phyloP scores from a whole-genome alignment of 2,888 invertebrate species.

The Scelioninae gen. 1 region DNA sequence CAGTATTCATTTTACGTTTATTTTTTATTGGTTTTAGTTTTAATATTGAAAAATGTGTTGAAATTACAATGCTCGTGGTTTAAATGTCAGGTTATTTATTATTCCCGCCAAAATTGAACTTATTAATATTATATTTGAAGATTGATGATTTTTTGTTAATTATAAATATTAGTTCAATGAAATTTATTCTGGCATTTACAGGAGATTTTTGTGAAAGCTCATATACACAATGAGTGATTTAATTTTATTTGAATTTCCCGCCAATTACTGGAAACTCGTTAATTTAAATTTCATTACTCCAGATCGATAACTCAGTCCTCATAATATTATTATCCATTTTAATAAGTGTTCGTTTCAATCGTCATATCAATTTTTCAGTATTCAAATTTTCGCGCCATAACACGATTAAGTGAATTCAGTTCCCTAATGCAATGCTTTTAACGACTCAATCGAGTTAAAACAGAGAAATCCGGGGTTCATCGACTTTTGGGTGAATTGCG shows the following conservation, averaged over 20 bases:
- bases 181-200: too few species aligned
- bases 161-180: too few species aligned
- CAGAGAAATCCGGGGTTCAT: slow-evolving; percentile 50
- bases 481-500: slow-evolving; percentile 56
- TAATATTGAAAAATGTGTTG: not conserved
- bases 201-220: too few species aligned
- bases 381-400: slow-evolving; percentile 57
- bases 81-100: not conserved
- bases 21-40: slow-evolving; percentile 17
- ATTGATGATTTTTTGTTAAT: too few species aligned
- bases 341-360: slow-evolving; percentile 40
- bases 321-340: slow-evolving; percentile 40
- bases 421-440: slow-evolving; percentile 68
- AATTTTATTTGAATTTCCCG: slow-evolving; percentile 1
- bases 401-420: slow-evolving; percentile 51
- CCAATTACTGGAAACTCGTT: slow-evolving; percentile 1
- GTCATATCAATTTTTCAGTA: slow-evolving; percentile 54
- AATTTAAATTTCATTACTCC: not conserved
- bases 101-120: not conserved
- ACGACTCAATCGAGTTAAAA: slow-evolving; percentile 65
- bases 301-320: slow-evolving; percentile 15
- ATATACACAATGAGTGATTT: too few species aligned
- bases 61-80: not conserved
- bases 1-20: slow-evolving; percentile 26
- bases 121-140: too few species aligned